These are phyloP conservation scores for Callipepla squamata DNA, from an alignment of 2,113 vertebrate species.

Conservation along the genomic window DNA sequence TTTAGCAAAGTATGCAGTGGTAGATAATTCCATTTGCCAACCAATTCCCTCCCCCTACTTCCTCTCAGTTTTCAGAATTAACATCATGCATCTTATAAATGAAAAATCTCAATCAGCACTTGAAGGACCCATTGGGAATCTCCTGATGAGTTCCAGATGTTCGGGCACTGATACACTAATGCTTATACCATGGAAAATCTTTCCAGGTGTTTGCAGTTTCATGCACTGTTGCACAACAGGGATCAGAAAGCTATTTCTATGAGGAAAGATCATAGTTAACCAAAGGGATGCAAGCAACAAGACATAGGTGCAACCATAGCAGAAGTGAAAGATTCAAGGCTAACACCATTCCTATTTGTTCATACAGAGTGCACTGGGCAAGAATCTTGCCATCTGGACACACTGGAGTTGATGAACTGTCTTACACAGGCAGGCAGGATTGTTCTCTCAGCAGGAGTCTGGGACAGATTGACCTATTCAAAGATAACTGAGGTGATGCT, in stretches of 20 bases:
- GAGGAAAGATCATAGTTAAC: neutral
- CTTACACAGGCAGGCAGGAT: neutral
- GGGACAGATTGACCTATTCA: neutral
- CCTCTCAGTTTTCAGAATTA: neutral
- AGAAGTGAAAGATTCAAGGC: fast-evolving
- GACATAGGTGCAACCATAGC: neutral
- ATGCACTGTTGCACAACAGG: slow-evolving; percentile 41
- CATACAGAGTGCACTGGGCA: neutral
- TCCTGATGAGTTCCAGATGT: slow-evolving; percentile 50
- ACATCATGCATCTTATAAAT: neutral
- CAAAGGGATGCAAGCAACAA: neutral
- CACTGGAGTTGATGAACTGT: neutral
- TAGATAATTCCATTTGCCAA: neutral
- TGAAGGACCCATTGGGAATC: slow-evolving; percentile 40
- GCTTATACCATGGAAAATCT: slow-evolving; percentile 47
- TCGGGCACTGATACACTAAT: neutral
- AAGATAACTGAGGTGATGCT: neutral
- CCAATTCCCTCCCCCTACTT: fast-evolving
- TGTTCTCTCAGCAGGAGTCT: neutral
- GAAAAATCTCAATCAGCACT: slow-evolving; percentile 19
- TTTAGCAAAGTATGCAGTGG: neutral
- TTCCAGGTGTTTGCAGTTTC: slow-evolving; percentile 71
- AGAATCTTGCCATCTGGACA: neutral
- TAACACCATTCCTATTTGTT: fast-evolving
- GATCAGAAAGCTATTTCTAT: slow-evolving; percentile 19